Percentiles rank a stretch among this genome's conserved stretches.
Evolutionary conservation across 2,888 invertebrate genomes (phyloP).

Genomic region (Rhamphomyia laevipes): DNA sequence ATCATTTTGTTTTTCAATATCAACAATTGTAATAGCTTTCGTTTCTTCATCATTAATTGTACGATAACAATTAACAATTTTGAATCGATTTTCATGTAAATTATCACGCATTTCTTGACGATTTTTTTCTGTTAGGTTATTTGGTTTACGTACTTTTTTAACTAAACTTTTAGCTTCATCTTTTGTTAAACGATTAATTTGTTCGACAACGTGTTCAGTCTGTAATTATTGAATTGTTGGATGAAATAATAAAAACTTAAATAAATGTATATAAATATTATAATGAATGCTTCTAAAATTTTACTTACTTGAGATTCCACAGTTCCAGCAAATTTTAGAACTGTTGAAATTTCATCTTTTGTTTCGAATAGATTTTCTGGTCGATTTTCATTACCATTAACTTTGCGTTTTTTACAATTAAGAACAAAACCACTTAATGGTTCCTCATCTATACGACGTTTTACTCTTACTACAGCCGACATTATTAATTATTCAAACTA

Average conservation of each 20-base stretch:
- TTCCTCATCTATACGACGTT: constrained; percentile 57
- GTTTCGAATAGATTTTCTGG: constrained; percentile 11
- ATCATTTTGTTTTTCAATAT: constrained; percentile 40
- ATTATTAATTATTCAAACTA: too few relatives aligned
- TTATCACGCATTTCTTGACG: constrained; percentile 38
- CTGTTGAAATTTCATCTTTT: constrained; percentile 43
- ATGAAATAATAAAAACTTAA: not conserved
- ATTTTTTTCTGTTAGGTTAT: constrained; percentile 37
- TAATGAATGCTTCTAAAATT: not conserved
- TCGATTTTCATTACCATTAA: constrained; percentile 18
- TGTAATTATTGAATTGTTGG: constrained; percentile 16
- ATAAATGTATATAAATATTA: not conserved
- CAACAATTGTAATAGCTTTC: constrained; percentile 42
- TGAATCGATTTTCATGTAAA: constrained; percentile 43
- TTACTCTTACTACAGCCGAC: constrained; percentile 54
- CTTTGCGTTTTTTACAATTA: constrained; percentile 56
- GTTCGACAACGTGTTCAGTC: constrained; percentile 39
- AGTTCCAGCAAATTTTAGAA: constrained; percentile 62
- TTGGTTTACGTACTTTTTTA: constrained; percentile 38
- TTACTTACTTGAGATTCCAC: constrained; percentile 45
- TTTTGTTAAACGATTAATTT: constrained; percentile 40
- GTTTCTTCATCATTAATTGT: constrained; percentile 19
- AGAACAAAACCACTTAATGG: constrained; percentile 59
- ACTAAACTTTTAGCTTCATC: constrained; percentile 38
- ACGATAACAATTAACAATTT: constrained; percentile 47